Percentiles rank a stretch among this genome's conserved stretches.
Evolutionary conservation across 2,797 vertebrate genomes (phyloP).

Genomic region (Artibeus jamaicensis): DNA sequence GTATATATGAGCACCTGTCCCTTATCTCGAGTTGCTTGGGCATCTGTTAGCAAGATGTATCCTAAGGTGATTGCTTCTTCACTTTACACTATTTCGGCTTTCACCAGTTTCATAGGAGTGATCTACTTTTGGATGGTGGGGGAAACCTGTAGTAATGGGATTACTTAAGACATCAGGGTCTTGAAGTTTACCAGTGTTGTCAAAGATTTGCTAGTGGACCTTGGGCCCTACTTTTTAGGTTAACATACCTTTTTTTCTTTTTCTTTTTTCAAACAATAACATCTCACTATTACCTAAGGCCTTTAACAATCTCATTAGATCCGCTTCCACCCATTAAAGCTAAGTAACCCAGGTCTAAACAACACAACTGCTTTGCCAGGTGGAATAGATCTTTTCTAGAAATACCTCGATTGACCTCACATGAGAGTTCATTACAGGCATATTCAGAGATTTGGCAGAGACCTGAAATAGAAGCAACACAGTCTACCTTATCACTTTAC

Average conservation of each 20-base stretch:
- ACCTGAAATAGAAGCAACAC: neutral
- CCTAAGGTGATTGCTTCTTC: neutral
- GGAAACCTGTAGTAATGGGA: neutral
- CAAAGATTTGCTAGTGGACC: neutral
- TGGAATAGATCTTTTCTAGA: conserved; percentile 19
- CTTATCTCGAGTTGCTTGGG: neutral
- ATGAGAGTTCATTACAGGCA: neutral
- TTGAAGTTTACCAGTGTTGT: neutral
- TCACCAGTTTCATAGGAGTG: neutral
- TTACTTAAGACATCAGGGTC: neutral
- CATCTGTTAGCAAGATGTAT: neutral
- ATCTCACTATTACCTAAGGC: neutral
- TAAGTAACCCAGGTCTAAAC: neutral
- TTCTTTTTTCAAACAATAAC: conserved; percentile 28
- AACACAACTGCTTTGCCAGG: neutral
- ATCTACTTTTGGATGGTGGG: neutral
- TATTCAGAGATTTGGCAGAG: neutral
- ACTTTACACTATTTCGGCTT: neutral
- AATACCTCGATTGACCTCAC: neutral
- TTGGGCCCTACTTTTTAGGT: neutral
- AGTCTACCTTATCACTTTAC: neutral
- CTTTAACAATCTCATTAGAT: conserved; percentile 39
- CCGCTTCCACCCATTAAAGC: conserved; percentile 35
- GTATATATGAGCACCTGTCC: neutral
- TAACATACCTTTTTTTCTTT: neutral